Conservation (phyloP, 2,113 vertebrate species). For the human region DNA sequence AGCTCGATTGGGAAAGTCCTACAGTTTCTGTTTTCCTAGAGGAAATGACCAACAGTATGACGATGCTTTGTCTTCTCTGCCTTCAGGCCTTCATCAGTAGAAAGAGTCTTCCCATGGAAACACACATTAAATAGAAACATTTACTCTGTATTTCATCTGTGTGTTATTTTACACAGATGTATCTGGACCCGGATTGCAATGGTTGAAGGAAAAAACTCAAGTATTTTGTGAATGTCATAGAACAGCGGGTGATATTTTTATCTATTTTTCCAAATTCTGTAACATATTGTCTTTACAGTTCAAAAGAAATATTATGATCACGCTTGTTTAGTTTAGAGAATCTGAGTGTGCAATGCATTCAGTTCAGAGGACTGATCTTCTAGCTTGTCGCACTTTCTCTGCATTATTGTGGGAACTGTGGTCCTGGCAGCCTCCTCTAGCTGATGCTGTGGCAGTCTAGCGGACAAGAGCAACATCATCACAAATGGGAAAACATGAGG, state of each 20-base stretch:
- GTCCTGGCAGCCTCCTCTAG: background rate
- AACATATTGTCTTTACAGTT: background rate
- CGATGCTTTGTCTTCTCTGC: background rate
- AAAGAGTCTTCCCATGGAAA: background rate
- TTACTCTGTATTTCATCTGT: background rate
- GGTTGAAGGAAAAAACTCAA: background rate
- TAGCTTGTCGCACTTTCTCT: background rate
- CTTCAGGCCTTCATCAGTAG: background rate
- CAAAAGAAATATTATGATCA: background rate
- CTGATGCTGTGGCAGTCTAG: too few species aligned
- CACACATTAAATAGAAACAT: background rate
- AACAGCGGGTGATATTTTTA: background rate
- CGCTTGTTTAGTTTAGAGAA: background rate
- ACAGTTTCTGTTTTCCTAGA: background rate
- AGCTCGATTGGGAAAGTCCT: background rate
- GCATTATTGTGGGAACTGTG: background rate
- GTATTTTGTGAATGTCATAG: background rate
- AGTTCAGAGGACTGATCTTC: background rate
- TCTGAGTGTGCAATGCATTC: accelerated
- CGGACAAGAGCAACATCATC: background rate
- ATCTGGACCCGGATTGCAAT: background rate
- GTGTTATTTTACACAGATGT: background rate
- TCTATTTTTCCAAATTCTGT: background rate
- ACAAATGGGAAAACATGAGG: background rate
- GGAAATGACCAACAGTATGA: background rate